A percentile compares a stretch with the other conserved stretches of the same genome.
These are phyloP conservation scores for Pimpla rufipes DNA, from an alignment of 2,888 invertebrate species.

Conservation along the genomic window DNA sequence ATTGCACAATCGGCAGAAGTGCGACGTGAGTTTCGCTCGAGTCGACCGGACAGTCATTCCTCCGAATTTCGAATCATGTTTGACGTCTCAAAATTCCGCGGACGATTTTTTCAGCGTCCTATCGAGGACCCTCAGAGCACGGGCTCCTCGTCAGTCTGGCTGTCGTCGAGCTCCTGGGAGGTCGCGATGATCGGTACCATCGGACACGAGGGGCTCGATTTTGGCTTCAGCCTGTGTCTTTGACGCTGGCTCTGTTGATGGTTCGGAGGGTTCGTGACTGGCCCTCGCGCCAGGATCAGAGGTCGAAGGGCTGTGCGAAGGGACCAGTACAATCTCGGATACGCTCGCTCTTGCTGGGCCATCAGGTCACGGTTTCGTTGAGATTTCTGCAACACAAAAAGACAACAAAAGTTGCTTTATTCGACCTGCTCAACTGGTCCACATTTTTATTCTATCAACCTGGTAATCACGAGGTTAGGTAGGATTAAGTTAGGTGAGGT, in stretches of 20 bases:
- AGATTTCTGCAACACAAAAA: constrained; percentile 85
- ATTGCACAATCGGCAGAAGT: not conserved
- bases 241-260: constrained; percentile 67
- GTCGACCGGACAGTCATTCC: not conserved
- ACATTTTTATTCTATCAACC: no score
- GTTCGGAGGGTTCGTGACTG: constrained; percentile 55
- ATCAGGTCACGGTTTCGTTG: constrained; percentile 90
- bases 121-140: constrained; percentile 85
- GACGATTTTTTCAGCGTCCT: not conserved
- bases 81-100: not conserved
- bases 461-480: no score
- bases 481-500: no score
- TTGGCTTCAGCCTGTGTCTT: constrained; percentile 84
- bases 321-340: constrained; percentile 91
- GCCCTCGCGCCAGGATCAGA: constrained; percentile 87
- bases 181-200: constrained; percentile 84
- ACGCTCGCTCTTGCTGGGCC: constrained; percentile 91
- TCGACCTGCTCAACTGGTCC: not conserved
- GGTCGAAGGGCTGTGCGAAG: constrained; percentile 92
- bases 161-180: constrained; percentile 87
- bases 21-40: not conserved
- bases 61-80: not conserved
- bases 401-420: not conserved
- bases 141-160: constrained; percentile 89
- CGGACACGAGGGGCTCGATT: constrained; percentile 86